These are phyloP conservation scores for Carpatolechia fugitivella DNA, from an alignment of 2,888 invertebrate genomes.

Conservation along the genomic window DNA sequence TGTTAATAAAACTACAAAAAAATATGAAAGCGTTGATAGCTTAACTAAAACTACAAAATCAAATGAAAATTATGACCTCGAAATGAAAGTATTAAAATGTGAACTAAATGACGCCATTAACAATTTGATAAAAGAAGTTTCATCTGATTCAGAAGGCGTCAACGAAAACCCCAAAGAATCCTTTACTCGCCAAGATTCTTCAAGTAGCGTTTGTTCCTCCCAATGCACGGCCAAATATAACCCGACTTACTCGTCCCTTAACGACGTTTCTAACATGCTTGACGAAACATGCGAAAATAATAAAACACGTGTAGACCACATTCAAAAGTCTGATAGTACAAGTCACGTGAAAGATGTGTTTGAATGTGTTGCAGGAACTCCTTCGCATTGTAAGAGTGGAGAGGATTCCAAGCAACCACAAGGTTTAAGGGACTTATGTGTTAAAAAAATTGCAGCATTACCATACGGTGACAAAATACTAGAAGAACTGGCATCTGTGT, in stretches of 20 bases:
- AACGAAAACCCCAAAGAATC: conserved; percentile 47
- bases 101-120: conserved; percentile 71
- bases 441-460: conserved; percentile 81
- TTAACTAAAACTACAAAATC: conserved; percentile 17
- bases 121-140: conserved; percentile 68
- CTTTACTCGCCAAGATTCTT: conserved; percentile 78
- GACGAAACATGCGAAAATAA: conserved; percentile 50
- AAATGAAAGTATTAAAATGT: conserved; percentile 69
- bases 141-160: conserved; percentile 53
- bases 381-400: conserved; percentile 31
- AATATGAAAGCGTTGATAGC: neutral
- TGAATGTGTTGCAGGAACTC: conserved; percentile 58
- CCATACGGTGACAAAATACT: conserved; percentile 85
- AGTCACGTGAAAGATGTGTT: conserved; percentile 69
- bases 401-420: conserved; percentile 49
- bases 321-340: conserved; percentile 31
- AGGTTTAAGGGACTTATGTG: conserved; percentile 82
- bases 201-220: conserved; percentile 82
- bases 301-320: conserved; percentile 33
- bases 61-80: conserved; percentile 44
- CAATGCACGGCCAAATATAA: conserved; percentile 86
- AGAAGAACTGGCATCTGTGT: conserved; percentile 83
- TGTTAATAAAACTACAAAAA: neutral
- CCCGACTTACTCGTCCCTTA: conserved; percentile 78
- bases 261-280: conserved; percentile 79